Conservation (phyloP, 2,797 vertebrate species). For the Hephaestus fuliginosus region DNA sequence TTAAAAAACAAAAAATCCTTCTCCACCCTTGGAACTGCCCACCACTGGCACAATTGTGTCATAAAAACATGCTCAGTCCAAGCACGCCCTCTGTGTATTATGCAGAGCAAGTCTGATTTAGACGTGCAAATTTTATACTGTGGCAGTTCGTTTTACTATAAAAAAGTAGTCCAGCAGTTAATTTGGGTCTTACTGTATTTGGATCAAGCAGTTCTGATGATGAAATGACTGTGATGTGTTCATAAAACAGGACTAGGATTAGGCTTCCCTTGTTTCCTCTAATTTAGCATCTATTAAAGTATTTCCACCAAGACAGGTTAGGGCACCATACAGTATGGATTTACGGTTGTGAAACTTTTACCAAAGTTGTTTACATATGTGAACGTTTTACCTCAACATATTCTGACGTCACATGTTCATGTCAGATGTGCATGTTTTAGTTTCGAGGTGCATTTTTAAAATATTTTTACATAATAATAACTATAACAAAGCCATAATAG, state of each 20-base stretch:
- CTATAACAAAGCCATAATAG: no score
- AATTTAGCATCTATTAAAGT: slow-evolving; percentile 1
- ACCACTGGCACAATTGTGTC: slow-evolving; percentile 20
- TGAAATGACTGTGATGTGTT: slow-evolving; percentile 10
- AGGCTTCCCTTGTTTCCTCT: background rate
- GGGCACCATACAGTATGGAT: background rate
- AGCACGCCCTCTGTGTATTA: slow-evolving; percentile 36
- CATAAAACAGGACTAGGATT: background rate
- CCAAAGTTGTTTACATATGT: slow-evolving; percentile 13
- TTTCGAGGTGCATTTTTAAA: background rate
- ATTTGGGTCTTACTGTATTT: slow-evolving; percentile 9
- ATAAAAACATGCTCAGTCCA: slow-evolving; percentile 31
- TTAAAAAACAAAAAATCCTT: background rate
- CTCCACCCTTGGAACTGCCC: slow-evolving; percentile 24
- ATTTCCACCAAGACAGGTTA: background rate
- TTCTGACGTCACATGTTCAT: slow-evolving; percentile 30
- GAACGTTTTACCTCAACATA: slow-evolving; percentile 30
- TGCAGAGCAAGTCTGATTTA: slow-evolving; percentile 26
- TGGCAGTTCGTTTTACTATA: slow-evolving; percentile 27
- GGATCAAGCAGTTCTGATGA: slow-evolving; percentile 8
- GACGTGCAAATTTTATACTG: slow-evolving; percentile 42
- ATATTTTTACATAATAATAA: no score
- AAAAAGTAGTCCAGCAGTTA: slow-evolving; percentile 15
- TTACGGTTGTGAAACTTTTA: background rate
- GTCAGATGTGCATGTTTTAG: slow-evolving; percentile 11